Conservation (phyloP, 2,888 invertebrate species). For the Lycaena phlaeas region DNA sequence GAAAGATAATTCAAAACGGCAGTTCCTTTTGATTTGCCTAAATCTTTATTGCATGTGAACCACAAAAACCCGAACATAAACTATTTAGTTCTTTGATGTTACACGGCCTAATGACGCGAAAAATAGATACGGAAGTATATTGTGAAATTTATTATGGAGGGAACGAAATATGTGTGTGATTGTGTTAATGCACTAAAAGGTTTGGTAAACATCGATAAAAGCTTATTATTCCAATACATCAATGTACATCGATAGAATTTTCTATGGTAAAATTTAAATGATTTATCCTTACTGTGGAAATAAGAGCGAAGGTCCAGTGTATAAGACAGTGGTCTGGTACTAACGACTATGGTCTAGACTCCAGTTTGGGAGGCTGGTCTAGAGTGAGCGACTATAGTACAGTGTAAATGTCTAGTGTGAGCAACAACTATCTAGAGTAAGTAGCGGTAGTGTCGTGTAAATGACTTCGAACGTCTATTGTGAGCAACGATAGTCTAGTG, state of each 20-base stretch:
- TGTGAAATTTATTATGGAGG: slow-evolving; percentile 11
- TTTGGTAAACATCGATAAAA: neutral
- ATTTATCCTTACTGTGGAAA: neutral
- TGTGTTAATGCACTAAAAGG: slow-evolving; percentile 1
- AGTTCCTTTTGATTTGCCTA: neutral
- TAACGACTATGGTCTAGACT: too few relatives aligned
- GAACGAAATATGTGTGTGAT: neutral
- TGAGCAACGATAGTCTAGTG: too few relatives aligned
- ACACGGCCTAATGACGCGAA: slow-evolving; percentile 18
- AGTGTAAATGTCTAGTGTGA: too few relatives aligned
- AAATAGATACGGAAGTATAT: slow-evolving; percentile 21
- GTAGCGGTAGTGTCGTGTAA: too few relatives aligned
- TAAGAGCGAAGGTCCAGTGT: too few relatives aligned
- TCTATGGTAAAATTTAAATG: neutral
- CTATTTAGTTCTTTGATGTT: slow-evolving; percentile 20
- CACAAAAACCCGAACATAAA: slow-evolving; percentile 18
- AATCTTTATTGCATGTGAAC: neutral
- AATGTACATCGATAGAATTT: neutral
- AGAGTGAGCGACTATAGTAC: too few relatives aligned
- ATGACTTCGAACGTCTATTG: too few relatives aligned
- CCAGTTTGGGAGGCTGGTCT: too few relatives aligned
- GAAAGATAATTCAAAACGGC: neutral
- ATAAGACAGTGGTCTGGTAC: too few relatives aligned
- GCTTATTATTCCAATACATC: neutral
- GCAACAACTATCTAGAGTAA: too few relatives aligned